Evolutionary conservation across 1,140 invertebrate species (phyloP).

Genomic region (Steinernema feltiae): DNA sequence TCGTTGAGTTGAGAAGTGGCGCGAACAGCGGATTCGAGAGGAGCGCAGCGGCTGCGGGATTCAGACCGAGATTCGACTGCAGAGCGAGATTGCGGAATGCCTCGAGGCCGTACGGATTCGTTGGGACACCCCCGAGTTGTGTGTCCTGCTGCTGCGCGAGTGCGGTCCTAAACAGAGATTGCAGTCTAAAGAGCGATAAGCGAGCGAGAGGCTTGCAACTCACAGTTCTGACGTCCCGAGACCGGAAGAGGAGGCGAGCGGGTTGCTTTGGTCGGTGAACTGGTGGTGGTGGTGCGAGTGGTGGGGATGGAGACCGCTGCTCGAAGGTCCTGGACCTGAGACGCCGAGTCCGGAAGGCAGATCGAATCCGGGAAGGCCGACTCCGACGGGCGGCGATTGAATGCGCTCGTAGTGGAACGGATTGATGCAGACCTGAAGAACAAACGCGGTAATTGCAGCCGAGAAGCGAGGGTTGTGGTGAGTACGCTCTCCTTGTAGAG

Average conservation of each 20-base stretch:
- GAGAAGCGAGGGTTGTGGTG: conserved; percentile 66
- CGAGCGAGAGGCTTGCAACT: too few species aligned
- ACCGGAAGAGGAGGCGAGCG: not conserved
- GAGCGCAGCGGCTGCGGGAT: not conserved
- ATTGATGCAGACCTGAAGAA: conserved; percentile 95
- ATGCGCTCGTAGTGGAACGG: conserved; percentile 98
- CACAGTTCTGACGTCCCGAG: not conserved
- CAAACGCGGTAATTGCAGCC: conserved; percentile 62
- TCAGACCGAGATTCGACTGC: not conserved
- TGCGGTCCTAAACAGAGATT: not conserved
- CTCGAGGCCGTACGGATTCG: not conserved
- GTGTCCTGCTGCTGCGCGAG: not conserved
- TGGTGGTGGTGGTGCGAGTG: not conserved
- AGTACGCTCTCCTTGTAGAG: too few species aligned
- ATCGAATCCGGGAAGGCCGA: conserved; percentile 28
- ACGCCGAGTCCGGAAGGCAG: conserved; percentile 21
- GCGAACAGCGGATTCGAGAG: not conserved
- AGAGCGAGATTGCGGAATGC: not conserved
- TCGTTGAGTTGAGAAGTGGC: not conserved
- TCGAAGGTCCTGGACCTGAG: not conserved
- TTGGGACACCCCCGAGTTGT: not conserved
- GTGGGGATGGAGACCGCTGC: not conserved
- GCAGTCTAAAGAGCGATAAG: not conserved
- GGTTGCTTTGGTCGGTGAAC: not conserved
- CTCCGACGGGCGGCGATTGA: conserved; percentile 81